A percentile compares a stretch with the other conserved stretches of the same genome.
These are phyloP conservation scores for Tympanoctomys barrerae DNA, from an alignment of 2,797 vertebrate genomes.

Conservation along the genomic window DNA sequence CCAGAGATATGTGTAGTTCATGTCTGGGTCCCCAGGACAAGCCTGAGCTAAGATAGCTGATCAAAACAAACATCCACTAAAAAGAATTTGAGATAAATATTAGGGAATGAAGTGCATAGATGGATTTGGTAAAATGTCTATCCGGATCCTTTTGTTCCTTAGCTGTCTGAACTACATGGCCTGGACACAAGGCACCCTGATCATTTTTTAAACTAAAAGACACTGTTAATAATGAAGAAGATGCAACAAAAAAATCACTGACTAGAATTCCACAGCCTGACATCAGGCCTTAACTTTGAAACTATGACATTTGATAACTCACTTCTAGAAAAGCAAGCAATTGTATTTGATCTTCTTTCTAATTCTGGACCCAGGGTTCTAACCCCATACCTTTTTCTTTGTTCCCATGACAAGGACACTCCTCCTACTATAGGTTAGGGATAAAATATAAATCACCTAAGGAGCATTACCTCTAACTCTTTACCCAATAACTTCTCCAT, in stretches of 20 bases:
- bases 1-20: background rate
- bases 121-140: background rate
- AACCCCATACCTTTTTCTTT: background rate
- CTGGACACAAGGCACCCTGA: background rate
- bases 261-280: slow-evolving; percentile 18
- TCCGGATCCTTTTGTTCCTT: background rate
- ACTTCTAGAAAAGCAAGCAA: slow-evolving; percentile 1
- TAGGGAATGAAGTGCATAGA: background rate
- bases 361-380: background rate
- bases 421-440: background rate
- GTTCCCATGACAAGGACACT: background rate
- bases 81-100: background rate
- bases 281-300: slow-evolving; percentile 46
- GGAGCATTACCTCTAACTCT: background rate
- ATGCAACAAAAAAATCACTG: background rate
- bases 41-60: background rate
- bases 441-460: background rate
- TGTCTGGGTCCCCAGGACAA: background rate
- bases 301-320: slow-evolving; percentile 9
- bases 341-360: background rate
- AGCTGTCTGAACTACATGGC: background rate
- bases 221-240: background rate
- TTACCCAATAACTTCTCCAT: background rate
- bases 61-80: background rate
- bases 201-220: slow-evolving; percentile 25